Evolutionary conservation across 2,797 vertebrate genomes (phyloP).

Genomic region (Argya squamiceps): DNA sequence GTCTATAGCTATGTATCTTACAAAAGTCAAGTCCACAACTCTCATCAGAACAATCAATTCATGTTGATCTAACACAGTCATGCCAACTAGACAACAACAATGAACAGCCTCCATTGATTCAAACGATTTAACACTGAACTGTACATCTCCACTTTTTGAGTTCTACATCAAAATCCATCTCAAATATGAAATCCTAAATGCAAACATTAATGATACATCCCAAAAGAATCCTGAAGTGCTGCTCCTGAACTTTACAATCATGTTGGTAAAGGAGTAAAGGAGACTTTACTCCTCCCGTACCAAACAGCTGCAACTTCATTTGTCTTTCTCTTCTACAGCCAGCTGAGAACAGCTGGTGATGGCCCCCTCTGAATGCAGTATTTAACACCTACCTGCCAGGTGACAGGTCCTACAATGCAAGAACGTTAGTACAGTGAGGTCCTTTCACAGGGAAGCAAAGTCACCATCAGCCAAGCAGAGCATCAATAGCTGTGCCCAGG

Average conservation of each 20-base stretch:
- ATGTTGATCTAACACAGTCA: background rate
- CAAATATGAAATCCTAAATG: background rate
- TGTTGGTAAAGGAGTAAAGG: too few species aligned
- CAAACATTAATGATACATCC: background rate
- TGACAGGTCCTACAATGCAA: constrained; percentile 29
- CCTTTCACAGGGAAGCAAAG: constrained; percentile 1
- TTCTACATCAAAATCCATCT: constrained; percentile 17
- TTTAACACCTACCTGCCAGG: constrained; percentile 41
- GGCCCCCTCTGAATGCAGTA: constrained; percentile 11
- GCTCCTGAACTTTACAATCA: background rate
- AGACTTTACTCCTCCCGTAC: background rate
- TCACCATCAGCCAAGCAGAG: background rate
- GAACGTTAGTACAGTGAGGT: background rate
- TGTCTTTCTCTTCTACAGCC: background rate
- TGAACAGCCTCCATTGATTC: background rate
- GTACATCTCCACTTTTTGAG: background rate
- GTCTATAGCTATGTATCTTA: background rate
- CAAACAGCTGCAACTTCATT: background rate
- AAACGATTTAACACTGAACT: background rate
- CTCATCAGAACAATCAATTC: background rate
- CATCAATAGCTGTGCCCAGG: background rate
- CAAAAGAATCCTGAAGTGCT: background rate
- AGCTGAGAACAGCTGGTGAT: background rate
- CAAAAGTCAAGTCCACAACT: background rate
- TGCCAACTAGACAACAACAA: background rate